Base-by-base conservation (phyloP, 92 coral and sea anemone species). In the Palythoa heliodiscus region DNA sequence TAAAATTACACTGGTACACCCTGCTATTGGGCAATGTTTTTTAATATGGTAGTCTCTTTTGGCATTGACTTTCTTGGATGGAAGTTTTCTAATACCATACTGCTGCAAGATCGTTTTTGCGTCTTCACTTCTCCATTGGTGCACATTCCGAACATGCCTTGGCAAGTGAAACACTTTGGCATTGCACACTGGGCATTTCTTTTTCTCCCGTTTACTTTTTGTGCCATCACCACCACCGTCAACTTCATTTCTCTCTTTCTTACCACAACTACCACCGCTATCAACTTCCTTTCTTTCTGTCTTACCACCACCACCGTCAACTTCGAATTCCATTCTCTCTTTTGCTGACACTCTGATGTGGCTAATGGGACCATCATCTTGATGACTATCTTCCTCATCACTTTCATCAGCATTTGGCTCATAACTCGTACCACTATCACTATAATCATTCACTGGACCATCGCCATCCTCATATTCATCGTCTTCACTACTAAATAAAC, bases 161-260 rank as follows among this genome's bases (percentile, higher is more conserved):
- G 73, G 73, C 73, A 69, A 69, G 43, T 69, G 73, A 69, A 24
- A 69, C 40, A 69, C 43, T 69, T 69, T 69, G 40, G 73, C 73
- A 69, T 35, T 69, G 73, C 73, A 69, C 73, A 69, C 73, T 69
- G 73, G 73, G 73, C 73, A 69, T 69, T 69, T 69, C 22, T 69
- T 69, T 69, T 69, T 69, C 73, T 69, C 73, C 73, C 73, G 0
- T 24, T 69, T 69, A 69, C 43, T 24, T 17, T 69, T 69, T 69
- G 43, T 15, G 10, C 17, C 24, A 16, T 69, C 24, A 35, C 43
- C 73, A 69, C 39, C 72, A 68, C 40, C 73, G 7, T 16, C 73
- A 69, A 1, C 47, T 3, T 63, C 23, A 63, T 2, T 10, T 54
- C 10, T 13, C 64, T 57, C 17, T n/a, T 3, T 66, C 71, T 66